Conservation (phyloP, 2,888 invertebrate genomes). For the Dicranocentrus wangi region DNA sequence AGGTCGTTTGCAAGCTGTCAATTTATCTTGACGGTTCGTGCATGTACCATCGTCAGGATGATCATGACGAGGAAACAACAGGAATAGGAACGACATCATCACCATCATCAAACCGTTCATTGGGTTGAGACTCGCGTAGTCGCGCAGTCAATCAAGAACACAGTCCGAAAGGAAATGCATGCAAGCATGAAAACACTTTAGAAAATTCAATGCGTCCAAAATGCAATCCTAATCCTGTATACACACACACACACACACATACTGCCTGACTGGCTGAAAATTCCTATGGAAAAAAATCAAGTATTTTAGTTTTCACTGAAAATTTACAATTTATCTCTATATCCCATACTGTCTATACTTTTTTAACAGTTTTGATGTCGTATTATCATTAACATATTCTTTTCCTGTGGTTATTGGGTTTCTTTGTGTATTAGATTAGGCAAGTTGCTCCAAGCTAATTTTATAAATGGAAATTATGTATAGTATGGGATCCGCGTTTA, state of each 20-base stretch:
- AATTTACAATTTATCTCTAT: too few species aligned
- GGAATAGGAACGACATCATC: constrained; percentile 28
- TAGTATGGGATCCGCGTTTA: too few species aligned
- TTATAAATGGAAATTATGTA: too few species aligned
- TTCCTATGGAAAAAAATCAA: too few species aligned
- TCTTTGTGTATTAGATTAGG: too few species aligned
- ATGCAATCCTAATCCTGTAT: neutral
- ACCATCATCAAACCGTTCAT: constrained; percentile 10
- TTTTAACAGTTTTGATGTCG: too few species aligned
- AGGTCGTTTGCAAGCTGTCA: constrained; percentile 64
- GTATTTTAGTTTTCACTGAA: too few species aligned
- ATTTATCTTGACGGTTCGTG: constrained; percentile 62
- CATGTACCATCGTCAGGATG: constrained; percentile 52
- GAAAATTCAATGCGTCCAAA: neutral
- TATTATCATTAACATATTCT: too few species aligned
- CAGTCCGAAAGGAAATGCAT: constrained; percentile 5
- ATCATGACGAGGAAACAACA: constrained; percentile 43
- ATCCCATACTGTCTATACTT: too few species aligned
- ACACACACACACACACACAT: neutral
- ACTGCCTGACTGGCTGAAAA: too few species aligned
- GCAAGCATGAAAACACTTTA: constrained; percentile 20
- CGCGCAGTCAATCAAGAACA: constrained; percentile 28
- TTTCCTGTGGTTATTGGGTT: too few species aligned
- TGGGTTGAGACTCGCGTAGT: constrained; percentile 21
- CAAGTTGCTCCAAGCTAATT: too few species aligned